These are phyloP conservation scores for Struthio camelus DNA, from an alignment of 2,113 vertebrate genomes.

Conservation along the genomic window DNA sequence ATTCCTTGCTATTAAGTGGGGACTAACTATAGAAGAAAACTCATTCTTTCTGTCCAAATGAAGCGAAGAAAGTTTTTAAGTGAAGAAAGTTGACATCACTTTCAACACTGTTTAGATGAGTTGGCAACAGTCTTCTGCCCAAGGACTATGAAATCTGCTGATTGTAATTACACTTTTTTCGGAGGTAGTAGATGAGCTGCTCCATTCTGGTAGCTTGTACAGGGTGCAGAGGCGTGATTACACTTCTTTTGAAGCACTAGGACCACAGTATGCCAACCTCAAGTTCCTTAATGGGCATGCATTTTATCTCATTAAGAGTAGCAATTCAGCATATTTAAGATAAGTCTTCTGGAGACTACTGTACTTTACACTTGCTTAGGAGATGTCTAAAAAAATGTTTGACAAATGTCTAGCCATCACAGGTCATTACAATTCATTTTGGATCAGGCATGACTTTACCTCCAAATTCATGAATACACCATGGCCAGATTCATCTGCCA, in stretches of 20 bases:
- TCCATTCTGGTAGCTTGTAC: background rate
- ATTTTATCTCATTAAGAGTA: background rate
- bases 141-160: background rate
- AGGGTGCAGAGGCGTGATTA: background rate
- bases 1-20: background rate
- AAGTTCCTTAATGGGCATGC: background rate
- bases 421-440: background rate
- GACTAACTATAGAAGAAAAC: background rate
- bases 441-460: rapidly evolving
- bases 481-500: background rate
- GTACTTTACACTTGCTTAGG: background rate
- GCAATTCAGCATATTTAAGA: background rate
- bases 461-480: background rate
- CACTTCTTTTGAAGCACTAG: background rate
- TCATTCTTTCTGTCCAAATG: background rate
- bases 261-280: background rate
- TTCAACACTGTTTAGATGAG: background rate
- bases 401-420: background rate
- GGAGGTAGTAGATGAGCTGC: background rate
- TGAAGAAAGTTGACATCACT: background rate
- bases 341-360: background rate
- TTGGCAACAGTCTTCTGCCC: background rate
- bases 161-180: background rate
- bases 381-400: background rate
- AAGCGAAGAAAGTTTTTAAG: background rate